Evolutionary conservation across 2,888 invertebrate species (phyloP).

Genomic region (Cryptus armator): DNA sequence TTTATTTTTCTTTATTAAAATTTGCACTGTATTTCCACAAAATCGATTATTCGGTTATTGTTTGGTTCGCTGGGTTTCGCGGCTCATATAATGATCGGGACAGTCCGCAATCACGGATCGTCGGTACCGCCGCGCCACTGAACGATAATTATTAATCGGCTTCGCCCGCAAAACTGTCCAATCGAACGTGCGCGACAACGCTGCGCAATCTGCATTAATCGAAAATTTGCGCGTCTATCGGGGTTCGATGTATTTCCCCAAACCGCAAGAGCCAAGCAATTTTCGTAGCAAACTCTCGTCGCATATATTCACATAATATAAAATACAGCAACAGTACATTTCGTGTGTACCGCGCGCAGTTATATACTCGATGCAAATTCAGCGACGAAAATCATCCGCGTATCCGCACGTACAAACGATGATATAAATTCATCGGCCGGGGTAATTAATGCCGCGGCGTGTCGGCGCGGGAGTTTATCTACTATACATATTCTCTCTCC

Average conservation of each 20-base stretch:
- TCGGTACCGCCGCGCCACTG: conserved; percentile 32
- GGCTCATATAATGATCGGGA: conserved; percentile 20
- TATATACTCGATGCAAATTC: conserved; percentile 53
- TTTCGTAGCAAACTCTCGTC: conserved; percentile 15
- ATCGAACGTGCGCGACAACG: conserved; percentile 34
- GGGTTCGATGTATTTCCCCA: conserved; percentile 5
- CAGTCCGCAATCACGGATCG: conserved; percentile 59
- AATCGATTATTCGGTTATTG: conserved; percentile 26
- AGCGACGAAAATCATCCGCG: conserved; percentile 39
- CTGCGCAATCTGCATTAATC: conserved; percentile 26
- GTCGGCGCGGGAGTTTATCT: conserved; percentile 51
- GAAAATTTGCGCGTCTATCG: not conserved
- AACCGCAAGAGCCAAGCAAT: conserved; percentile 2
- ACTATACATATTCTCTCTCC: conserved; percentile 38
- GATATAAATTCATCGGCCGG: conserved; percentile 69
- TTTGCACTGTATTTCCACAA: not conserved
- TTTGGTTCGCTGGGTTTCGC: conserved; percentile 26
- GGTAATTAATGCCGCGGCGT: conserved; percentile 66
- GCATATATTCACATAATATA: conserved; percentile 19
- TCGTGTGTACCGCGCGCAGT: not conserved
- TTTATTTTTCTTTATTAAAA: not conserved
- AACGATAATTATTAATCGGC: conserved; percentile 74
- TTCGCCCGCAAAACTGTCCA: conserved; percentile 60
- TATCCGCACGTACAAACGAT: conserved; percentile 47
- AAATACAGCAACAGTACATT: conserved; percentile 39